A percentile compares a stretch with the other conserved stretches of the same genome.
These are phyloP conservation scores for Tillus elongatus DNA, from an alignment of 2,888 invertebrate species.

Conservation along the genomic window DNA sequence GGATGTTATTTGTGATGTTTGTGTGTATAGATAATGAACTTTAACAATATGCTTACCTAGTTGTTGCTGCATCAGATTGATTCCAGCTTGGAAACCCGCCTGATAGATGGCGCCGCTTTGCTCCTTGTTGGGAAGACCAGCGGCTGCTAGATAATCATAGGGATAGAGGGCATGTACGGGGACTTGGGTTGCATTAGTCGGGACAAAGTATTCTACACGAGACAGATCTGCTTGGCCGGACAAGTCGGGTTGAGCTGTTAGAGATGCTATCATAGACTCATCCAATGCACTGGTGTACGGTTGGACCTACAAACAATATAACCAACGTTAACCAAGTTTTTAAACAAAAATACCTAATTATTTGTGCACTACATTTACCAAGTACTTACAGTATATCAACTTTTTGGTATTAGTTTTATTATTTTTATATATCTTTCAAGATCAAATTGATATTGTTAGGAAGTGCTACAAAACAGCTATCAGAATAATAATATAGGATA, in stretches of 20 bases:
- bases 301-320: constrained; percentile 30
- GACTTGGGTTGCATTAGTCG: constrained; percentile 34
- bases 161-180: constrained; percentile 38
- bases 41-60: constrained; percentile 25
- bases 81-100: constrained; percentile 41
- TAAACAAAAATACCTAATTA: too few relatives aligned
- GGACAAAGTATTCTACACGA: constrained; percentile 43
- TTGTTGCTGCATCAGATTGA: constrained; percentile 38
- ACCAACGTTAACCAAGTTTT: constrained; percentile 17
- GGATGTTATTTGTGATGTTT: not conserved
- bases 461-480: too few relatives aligned
- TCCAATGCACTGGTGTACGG: constrained; percentile 37
- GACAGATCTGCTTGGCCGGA: constrained; percentile 36
- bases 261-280: constrained; percentile 39
- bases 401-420: too few relatives aligned
- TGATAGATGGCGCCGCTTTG: constrained; percentile 35
- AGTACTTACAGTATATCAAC: too few relatives aligned
- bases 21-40: not conserved
- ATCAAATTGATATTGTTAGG: too few relatives aligned
- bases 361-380: too few relatives aligned
- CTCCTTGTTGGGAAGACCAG: constrained; percentile 32
- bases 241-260: constrained; percentile 38
- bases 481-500: too few relatives aligned
- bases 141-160: constrained; percentile 42
- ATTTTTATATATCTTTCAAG: too few relatives aligned